Evolutionary conservation across 2,888 invertebrate genomes (phyloP).

Genomic region (Megalurothrips usitatus): DNA sequence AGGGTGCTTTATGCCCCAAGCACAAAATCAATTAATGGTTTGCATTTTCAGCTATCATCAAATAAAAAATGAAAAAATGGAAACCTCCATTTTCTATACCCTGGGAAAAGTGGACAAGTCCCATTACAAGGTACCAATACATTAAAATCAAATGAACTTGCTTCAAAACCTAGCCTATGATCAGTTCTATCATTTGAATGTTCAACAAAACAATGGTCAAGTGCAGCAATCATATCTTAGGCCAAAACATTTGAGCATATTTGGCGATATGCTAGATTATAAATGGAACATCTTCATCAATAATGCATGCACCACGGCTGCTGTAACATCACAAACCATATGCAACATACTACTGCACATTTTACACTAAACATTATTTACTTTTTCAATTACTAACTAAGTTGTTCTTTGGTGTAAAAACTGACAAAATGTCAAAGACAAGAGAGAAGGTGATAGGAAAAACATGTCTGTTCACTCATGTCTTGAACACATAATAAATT

Average conservation of each 20-base stretch:
- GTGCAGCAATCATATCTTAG: neutral
- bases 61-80: neutral
- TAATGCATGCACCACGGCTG: neutral
- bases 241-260: slow-evolving; percentile 7
- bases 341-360: neutral
- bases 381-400: neutral
- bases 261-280: neutral
- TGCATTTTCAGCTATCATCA: too few relatives aligned
- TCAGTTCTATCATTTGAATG: neutral
- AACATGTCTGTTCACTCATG: neutral
- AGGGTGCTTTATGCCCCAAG: neutral
- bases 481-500: slow-evolving; percentile 11
- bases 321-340: neutral
- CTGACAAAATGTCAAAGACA: slow-evolving; percentile 26
- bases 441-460: neutral
- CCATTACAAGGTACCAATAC: neutral
- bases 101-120: neutral
- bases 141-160: neutral
- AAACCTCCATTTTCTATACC: neutral
- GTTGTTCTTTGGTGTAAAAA: slow-evolving; percentile 9
- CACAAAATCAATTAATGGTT: too few relatives aligned
- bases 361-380: neutral
- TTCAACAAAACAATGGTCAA: slow-evolving; percentile 8
- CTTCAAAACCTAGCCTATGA: neutral
- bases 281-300: neutral